Base-by-base conservation (phyloP, 2,888 invertebrate genomes). In the Torymus tubicola region DNA sequence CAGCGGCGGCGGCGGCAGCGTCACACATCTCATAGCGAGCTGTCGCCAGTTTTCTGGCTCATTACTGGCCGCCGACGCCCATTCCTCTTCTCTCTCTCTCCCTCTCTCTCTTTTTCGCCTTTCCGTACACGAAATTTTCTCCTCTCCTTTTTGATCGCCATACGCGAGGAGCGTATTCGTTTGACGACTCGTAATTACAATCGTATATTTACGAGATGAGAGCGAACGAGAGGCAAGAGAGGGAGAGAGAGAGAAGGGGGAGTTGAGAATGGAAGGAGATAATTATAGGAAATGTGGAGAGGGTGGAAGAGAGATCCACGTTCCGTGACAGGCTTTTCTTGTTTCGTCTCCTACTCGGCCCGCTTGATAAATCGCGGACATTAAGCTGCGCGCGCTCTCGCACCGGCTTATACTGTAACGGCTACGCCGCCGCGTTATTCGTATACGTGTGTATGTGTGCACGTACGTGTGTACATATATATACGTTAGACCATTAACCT, bases 41-140 rank as follows among this genome's bases (percentile, higher is more conserved):
- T 89, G 90, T 90, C 90, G 88, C 87, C 90, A 89, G 89, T 90
- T 90, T 90, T 90, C 90, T 89, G 90, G 88, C 90, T 90, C 90
- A 89, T 90, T 90, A 90, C 90, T 42, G 67, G 52, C 77, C 31
- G 71, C 64, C 67, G 80, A 71, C 71, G 70, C 71, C 71, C 80
- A 82, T 81, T 82, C 79, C 73, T 75, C 76, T 76, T 75, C 50
- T 55, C 67, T 71, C 61, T 67, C 21, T 72, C 78, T 18, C 18
- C 24, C 72, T 58, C 60, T 58, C 63, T 21, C 60, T 52, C 76
- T 65, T 24, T 42, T 42, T 50, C 53, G 12, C 64, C 58, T 64
- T 75, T 57, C 72, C 69, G 69, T 65, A 2, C 50, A 2, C 50
- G 18, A 67, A 53, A 53, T 60, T 60, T 60, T 18, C 61, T 61